Percentiles rank a stretch among this genome's conserved stretches.
Evolutionary conservation across 2,113 vertebrate genomes (phyloP).

Genomic region (Seriola quinqueradiata): DNA sequence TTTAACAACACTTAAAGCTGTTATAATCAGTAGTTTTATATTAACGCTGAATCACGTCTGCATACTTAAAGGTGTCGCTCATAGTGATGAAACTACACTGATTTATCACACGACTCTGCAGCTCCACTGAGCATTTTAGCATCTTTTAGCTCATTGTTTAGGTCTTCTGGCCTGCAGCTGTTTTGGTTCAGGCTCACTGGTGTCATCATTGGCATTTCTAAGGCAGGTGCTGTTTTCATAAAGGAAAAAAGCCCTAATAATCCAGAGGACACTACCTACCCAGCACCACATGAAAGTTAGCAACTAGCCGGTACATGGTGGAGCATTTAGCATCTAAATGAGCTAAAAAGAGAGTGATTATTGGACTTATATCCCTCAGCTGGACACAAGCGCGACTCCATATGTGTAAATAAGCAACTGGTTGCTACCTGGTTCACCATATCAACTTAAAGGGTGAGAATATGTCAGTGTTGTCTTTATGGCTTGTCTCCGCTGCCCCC

Average conservation of each 20-base stretch:
- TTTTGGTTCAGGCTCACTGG: too few species aligned
- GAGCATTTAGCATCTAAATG: not conserved
- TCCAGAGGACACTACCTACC: not conserved
- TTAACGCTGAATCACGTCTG: not conserved
- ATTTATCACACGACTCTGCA: not conserved
- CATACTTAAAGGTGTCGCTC: not conserved
- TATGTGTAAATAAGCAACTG: not conserved
- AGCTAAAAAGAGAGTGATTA: not conserved
- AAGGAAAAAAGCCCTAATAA: too few species aligned
- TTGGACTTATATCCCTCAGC: not conserved
- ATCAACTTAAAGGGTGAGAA: not conserved
- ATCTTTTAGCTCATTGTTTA: not conserved
- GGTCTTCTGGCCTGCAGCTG: not conserved
- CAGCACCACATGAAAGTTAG: too few species aligned
- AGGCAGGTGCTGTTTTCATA: too few species aligned
- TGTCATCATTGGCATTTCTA: too few species aligned
- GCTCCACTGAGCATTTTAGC: not conserved
- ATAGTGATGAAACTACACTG: not conserved
- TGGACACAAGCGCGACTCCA: not conserved
- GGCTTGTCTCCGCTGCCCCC: not conserved
- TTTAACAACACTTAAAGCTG: slow-evolving; percentile 4
- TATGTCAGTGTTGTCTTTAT: not conserved
- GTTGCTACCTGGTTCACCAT: not conserved
- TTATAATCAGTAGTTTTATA: not conserved
- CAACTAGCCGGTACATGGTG: not conserved